Conservation (phyloP, 2,113 vertebrate genomes). For the Anhinga anhinga region DNA sequence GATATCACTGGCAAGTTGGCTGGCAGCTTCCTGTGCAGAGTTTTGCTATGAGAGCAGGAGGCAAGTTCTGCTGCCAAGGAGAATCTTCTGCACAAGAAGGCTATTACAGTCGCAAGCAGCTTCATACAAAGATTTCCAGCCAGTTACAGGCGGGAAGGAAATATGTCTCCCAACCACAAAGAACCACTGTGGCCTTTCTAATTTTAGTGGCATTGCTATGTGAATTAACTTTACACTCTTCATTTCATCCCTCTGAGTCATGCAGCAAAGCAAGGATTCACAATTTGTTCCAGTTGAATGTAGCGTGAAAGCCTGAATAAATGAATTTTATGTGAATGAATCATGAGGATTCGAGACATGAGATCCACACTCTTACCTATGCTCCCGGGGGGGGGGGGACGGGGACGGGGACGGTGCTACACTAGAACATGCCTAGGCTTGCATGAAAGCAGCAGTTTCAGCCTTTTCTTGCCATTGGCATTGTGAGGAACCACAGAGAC, state of each 20-base stretch:
- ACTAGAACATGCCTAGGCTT: background rate
- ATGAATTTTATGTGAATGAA: background rate
- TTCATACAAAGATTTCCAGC: background rate
- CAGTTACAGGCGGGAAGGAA: background rate
- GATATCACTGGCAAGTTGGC: background rate
- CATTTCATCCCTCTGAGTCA: background rate
- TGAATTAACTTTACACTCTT: background rate
- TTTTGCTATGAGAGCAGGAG: constrained; percentile 24
- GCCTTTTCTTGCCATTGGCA: background rate
- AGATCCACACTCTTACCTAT: background rate
- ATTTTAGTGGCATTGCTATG: background rate
- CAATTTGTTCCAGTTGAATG: background rate
- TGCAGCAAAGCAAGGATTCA: background rate
- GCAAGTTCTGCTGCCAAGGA: constrained; percentile 26
- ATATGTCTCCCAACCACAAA: background rate
- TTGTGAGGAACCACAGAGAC: background rate
- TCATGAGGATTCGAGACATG: background rate
- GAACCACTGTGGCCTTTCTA: background rate
- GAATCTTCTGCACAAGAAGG: background rate
- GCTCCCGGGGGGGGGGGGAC: accelerated
- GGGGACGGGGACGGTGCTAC: no score
- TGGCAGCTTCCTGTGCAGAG: background rate
- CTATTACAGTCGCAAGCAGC: background rate
- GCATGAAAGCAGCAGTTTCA: background rate
- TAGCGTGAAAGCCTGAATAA: background rate